Evolutionary conservation across 1,140 invertebrate species (phyloP), one percentile per base, ranked within the genome.

Genomic region (Triops cancriformis): DNA sequence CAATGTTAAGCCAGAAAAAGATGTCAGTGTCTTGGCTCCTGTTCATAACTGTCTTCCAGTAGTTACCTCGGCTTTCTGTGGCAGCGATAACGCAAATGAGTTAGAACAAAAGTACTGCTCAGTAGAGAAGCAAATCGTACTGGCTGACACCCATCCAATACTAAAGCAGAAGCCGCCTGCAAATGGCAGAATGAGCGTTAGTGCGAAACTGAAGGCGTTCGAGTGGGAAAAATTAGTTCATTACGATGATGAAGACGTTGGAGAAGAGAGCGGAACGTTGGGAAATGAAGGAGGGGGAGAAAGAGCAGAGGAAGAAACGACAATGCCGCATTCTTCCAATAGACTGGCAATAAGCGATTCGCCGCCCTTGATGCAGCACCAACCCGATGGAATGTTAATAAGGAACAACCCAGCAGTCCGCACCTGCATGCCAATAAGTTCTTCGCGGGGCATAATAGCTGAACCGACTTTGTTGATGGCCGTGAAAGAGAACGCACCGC

Each of bases 371-470:
- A 64, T 64, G 51, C 51, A 37, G 31, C 31, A 23, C 51, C 51
- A 64, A 64, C 51, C 51, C 23, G 51, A 64, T 23, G 51, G 51
- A 64, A 64, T 64, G 51, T 64, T 64, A 64, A 64, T 23, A 64
- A 64, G 51, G 18, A 18, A 6, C 23, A 18, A n/a, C 51, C 51
- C 51, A 64, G 51, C 51, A 64, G 51, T 64, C 51, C 51, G 51
- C 51, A 64, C 51, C 51, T 64, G 51, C 51, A 64, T 64, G 51
- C 51, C 51, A 64, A 64, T 64, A 64, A 64, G 51, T 64, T 23
- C 51, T 37, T 37, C 31, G 31, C 2, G 31, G 23, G 51, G 51
- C 51, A 7, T 64, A 64, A 64, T 64, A 18, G 51, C 51, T n/a
- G 51, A 64, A 64, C 51, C 51, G 51, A 64, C 51, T n/a, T 18